Percentiles rank a stretch among this genome's conserved stretches.
phyloP scores from a whole-genome alignment of 2,888 invertebrate genomes.

The Arge pagana region DNA sequence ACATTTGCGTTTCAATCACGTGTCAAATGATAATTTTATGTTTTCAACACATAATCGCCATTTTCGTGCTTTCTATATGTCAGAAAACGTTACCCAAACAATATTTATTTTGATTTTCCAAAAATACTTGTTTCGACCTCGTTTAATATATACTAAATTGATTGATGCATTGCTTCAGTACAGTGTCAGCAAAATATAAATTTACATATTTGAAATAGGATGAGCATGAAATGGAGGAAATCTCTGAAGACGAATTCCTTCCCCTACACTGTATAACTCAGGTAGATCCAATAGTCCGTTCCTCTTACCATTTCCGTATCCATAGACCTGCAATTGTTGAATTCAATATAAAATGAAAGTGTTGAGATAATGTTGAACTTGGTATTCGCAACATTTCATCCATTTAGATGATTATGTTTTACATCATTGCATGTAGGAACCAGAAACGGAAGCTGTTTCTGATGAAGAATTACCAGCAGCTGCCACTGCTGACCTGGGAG shows the following conservation, averaged over 20 bases:
- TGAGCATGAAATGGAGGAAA: slow-evolving; percentile 41
- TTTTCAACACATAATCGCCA: not conserved
- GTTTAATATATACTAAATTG: no score
- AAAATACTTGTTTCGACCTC: not conserved
- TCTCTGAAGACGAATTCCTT: slow-evolving; percentile 44
- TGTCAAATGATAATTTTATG: not conserved
- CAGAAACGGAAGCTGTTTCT: slow-evolving; percentile 83
- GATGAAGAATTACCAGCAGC: slow-evolving; percentile 80
- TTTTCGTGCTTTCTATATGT: no score
- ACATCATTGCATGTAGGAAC: slow-evolving; percentile 61
- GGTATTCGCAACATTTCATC: slow-evolving; percentile 11
- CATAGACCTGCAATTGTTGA: no score
- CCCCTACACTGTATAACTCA: slow-evolving; percentile 35
- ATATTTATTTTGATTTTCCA: not conserved
- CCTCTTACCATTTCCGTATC: not conserved
- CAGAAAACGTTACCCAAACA: no score
- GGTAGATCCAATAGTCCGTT: slow-evolving; percentile 34
- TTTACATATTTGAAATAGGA: no score
- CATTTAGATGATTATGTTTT: not conserved
- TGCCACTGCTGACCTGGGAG: slow-evolving; percentile 76
- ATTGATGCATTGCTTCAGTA: no score
- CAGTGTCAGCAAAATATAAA: no score
- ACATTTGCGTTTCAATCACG: no score
- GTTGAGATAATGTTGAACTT: not conserved
- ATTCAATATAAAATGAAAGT: not conserved